Conservation (phyloP, 64 coral and sea anemone genomes). For the Stichodactyla mertensii region DNA sequence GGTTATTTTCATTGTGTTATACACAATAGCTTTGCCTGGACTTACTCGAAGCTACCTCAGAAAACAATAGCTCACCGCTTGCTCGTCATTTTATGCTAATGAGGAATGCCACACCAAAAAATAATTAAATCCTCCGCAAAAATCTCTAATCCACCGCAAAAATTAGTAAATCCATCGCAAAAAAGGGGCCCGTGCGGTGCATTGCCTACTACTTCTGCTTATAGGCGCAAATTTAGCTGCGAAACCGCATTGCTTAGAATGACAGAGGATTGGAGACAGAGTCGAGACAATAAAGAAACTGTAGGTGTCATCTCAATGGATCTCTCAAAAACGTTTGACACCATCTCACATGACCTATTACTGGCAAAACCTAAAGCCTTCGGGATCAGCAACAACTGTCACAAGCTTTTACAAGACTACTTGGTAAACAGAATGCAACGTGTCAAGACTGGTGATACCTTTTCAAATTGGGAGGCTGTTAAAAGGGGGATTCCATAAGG, state of each 20-base stretch:
- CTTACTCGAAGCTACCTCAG: too few species aligned
- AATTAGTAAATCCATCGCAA: too few species aligned
- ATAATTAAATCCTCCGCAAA: too few species aligned
- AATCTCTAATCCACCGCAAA: too few species aligned
- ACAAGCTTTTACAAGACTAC: slow-evolving; percentile 1
- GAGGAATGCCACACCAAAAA: too few species aligned
- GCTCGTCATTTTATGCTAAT: too few species aligned
- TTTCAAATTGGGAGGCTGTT: not conserved
- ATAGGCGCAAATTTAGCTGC: slow-evolving; percentile 1
- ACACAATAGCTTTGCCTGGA: too few species aligned
- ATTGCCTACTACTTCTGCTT: not conserved
- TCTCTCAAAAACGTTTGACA: slow-evolving; percentile 28
- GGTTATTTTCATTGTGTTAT: too few species aligned
- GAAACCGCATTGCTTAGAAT: slow-evolving; percentile 3
- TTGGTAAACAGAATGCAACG: not conserved
- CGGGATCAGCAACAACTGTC: not conserved
- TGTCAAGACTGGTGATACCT: not conserved
- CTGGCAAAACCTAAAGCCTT: slow-evolving; percentile 30
- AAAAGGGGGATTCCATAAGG: slow-evolving; percentile 19
- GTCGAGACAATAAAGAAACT: too few species aligned
- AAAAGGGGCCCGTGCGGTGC: too few species aligned
- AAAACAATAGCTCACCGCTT: too few species aligned
- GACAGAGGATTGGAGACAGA: slow-evolving; percentile 37
- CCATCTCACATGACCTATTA: slow-evolving; percentile 4
- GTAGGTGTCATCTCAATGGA: slow-evolving; percentile 36